Conservation (phyloP, 2,888 invertebrate genomes). For the Hyles lineata region DNA sequence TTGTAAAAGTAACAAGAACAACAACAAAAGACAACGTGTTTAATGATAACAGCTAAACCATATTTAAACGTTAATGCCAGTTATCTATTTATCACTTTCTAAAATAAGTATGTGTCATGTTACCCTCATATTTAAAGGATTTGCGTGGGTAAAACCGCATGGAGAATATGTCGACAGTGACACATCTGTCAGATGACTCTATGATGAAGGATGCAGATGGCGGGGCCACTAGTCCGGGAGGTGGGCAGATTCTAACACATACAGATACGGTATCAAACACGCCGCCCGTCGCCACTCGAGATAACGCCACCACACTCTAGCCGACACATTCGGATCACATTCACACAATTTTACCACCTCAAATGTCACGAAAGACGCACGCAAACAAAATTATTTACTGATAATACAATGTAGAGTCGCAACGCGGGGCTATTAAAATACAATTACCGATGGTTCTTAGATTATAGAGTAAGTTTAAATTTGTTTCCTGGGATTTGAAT, state of each 20-base stretch:
- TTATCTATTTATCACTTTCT: too few relatives aligned
- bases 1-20: too few relatives aligned
- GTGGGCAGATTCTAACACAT: neutral
- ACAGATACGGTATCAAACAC: conserved; percentile 9
- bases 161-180: too few relatives aligned
- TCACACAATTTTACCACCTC: conserved; percentile 7
- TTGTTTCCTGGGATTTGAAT: too few relatives aligned
- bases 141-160: too few relatives aligned
- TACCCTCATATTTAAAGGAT: too few relatives aligned
- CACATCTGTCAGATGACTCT: neutral
- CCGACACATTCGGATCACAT: neutral
- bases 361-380: neutral
- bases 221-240: neutral
- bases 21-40: too few relatives aligned
- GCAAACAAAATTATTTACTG: neutral
- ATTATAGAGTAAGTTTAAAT: neutral
- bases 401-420: neutral
- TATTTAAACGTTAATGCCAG: too few relatives aligned
- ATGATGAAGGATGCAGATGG: too few relatives aligned
- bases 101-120: too few relatives aligned
- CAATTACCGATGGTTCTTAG: neutral
- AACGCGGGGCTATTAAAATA: neutral
- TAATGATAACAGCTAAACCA: too few relatives aligned
- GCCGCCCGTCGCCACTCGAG: conserved; percentile 4
- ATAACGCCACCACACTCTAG: neutral